These are phyloP conservation scores for Sturnus vulgaris DNA, from an alignment of 2,113 vertebrate genomes.

Conservation along the genomic window DNA sequence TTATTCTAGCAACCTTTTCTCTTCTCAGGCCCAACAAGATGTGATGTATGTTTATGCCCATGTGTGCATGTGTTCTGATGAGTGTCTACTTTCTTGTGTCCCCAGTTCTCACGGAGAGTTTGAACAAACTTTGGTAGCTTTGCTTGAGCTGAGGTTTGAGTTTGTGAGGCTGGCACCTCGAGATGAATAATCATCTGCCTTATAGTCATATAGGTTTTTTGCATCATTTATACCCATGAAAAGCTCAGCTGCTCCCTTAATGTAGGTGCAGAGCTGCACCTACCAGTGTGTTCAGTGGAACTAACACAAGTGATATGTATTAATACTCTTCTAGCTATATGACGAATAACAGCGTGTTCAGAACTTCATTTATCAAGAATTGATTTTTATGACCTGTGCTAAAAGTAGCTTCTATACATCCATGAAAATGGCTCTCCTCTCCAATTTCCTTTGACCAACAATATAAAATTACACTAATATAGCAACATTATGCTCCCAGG, in stretches of 20 bases:
- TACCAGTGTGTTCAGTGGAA: background rate
- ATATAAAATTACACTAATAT: background rate
- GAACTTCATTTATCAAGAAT: background rate
- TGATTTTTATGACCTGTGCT: background rate
- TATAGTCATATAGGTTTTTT: background rate
- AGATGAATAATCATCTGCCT: background rate
- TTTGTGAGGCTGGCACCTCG: background rate
- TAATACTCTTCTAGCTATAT: background rate
- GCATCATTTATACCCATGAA: background rate
- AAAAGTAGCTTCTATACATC: background rate
- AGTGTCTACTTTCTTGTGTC: background rate
- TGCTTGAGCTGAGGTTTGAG: background rate
- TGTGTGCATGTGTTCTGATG: rapidly evolving
- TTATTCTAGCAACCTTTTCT: background rate
- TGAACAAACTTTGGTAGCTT: background rate
- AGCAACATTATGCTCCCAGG: background rate
- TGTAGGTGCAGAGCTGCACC: background rate
- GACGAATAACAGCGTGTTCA: background rate
- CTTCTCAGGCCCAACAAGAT: background rate
- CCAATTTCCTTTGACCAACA: background rate
- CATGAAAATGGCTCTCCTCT: background rate
- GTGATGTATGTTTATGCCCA: background rate
- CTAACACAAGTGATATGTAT: background rate
- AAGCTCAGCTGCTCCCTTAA: background rate
- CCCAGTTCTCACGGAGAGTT: rapidly evolving